phyloP scores from a whole-genome alignment of 1,140 invertebrate genomes.

The Drosophila bocki region DNA sequence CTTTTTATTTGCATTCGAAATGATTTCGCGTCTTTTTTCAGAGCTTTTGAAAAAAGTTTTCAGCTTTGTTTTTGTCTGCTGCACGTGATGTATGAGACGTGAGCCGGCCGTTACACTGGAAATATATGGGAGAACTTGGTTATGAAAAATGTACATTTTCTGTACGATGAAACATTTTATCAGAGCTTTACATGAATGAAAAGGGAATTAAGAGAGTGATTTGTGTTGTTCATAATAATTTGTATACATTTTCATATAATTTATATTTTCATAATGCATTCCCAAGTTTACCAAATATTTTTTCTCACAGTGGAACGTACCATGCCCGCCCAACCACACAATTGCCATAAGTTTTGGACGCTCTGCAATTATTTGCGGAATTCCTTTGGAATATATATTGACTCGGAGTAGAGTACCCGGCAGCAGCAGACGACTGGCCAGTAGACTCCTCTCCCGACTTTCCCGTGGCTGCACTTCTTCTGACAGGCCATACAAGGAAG shows the following conservation, averaged over 20 bases:
- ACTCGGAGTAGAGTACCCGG: constrained; percentile 60
- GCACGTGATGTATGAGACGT: constrained; percentile 76
- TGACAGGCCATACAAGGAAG: constrained; percentile 78
- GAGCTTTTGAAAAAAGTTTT: neutral
- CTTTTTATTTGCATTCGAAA: constrained; percentile 84
- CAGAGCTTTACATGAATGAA: neutral
- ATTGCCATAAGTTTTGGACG: constrained; percentile 77
- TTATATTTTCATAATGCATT: neutral
- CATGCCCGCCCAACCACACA: constrained; percentile 57
- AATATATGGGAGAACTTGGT: neutral
- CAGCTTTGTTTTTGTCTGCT: constrained; percentile 43
- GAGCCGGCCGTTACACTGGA: constrained; percentile 16
- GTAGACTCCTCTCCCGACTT: constrained; percentile 30
- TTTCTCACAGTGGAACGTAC: constrained; percentile 3
- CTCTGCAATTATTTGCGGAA: constrained; percentile 83
- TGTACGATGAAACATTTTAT: neutral
- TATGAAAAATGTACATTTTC: no score
- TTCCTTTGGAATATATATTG: constrained; percentile 84
- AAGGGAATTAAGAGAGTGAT: neutral
- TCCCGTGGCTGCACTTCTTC: constrained; percentile 36
- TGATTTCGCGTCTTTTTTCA: constrained; percentile 32
- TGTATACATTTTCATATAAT: neutral
- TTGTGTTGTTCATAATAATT: neutral
- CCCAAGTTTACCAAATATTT: neutral
- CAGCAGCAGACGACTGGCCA: constrained; percentile 35